Percentiles rank a stretch among this genome's conserved stretches.
Evolutionary conservation across 2,113 vertebrate genomes (phyloP).

Genomic region (Sinocyclocheilus rhinocerous): DNA sequence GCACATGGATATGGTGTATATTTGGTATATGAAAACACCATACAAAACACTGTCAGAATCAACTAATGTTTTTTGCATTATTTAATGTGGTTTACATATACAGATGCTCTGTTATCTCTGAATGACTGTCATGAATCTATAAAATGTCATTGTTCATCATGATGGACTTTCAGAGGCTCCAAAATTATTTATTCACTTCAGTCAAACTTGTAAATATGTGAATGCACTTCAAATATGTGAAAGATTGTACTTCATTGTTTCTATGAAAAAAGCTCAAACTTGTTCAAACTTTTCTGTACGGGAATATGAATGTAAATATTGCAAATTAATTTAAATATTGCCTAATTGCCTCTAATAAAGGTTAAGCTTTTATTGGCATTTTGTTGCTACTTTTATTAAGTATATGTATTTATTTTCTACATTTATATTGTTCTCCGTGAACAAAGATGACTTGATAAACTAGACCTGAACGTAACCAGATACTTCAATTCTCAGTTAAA

Average conservation of each 20-base stretch:
- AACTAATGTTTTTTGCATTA: neutral
- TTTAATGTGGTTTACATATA: neutral
- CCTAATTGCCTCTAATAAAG: neutral
- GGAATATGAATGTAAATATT: neutral
- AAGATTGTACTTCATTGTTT: neutral
- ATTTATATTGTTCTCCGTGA: neutral
- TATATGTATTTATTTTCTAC: neutral
- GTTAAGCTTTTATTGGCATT: neutral
- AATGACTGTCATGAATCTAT: neutral
- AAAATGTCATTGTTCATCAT: neutral
- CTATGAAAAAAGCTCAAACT: neutral
- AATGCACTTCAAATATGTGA: neutral
- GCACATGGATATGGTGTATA: neutral
- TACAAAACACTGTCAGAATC: neutral
- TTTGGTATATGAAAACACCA: neutral
- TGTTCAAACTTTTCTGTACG: neutral
- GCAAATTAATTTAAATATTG: neutral
- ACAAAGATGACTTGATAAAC: neutral
- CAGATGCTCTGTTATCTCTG: neutral
- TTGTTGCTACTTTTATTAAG: neutral
- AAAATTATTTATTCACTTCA: neutral
- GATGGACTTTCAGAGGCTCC: neutral
- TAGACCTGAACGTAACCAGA: neutral
- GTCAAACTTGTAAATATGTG: neutral
- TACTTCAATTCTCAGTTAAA: neutral